phyloP scores from a whole-genome alignment of 1,140 invertebrate genomes.

The Neodiprion virginianus region DNA sequence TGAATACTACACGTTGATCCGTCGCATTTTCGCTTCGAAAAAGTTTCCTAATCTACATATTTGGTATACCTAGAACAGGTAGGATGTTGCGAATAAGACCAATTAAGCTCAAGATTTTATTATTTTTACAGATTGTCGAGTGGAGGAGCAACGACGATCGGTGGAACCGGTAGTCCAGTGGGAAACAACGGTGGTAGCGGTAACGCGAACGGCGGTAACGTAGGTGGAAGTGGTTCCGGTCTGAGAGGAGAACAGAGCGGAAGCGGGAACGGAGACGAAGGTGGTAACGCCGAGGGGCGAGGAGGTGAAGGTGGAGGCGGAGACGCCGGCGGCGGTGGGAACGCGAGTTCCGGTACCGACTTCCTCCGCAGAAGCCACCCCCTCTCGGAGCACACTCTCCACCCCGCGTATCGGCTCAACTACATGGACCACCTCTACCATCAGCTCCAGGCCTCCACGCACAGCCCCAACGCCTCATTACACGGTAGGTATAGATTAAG shows the following conservation, averaged over 20 bases:
- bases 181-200: constrained; percentile 25
- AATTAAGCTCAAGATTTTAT: not conserved
- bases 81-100: not conserved
- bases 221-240: constrained; percentile 42
- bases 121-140: constrained; percentile 50
- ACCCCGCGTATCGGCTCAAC: constrained; percentile 61
- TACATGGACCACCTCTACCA: constrained; percentile 63
- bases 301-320: constrained; percentile 43
- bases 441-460: constrained; percentile 60
- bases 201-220: constrained; percentile 47
- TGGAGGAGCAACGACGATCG: constrained; percentile 54
- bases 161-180: constrained; percentile 28
- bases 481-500: constrained; percentile 52
- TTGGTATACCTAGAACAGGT: not conserved
- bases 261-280: constrained; percentile 21
- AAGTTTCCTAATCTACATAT: too few relatives aligned
- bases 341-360: constrained; percentile 55
- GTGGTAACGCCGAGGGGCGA: constrained; percentile 35
- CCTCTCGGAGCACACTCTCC: constrained; percentile 58
- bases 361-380: constrained; percentile 60
- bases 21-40: too few relatives aligned
- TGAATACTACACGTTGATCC: too few relatives aligned
- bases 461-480: constrained; percentile 66
- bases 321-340: constrained; percentile 42
- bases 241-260: not conserved